Percentiles rank a stretch among this genome's conserved stretches.
Conservation (phyloP, 2,797 vertebrate species). For the Coendou prehensilis region DNA sequence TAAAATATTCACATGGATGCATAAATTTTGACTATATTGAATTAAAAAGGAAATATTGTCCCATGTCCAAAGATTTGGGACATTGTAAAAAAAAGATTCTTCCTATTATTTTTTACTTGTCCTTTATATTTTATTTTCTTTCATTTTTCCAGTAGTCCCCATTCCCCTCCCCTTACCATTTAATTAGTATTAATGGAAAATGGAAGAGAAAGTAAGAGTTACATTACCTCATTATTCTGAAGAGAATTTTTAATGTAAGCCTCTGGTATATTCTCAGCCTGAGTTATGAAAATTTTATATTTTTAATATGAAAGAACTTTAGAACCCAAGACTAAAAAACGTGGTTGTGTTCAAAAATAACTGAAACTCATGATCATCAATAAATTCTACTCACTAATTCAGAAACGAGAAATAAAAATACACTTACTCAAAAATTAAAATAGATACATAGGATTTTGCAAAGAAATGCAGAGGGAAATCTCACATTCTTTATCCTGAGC, state of each 20-base stretch:
- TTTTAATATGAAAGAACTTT: not conserved
- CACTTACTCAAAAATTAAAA: not conserved
- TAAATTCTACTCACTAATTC: not conserved
- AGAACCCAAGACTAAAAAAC: not conserved
- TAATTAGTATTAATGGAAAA: not conserved
- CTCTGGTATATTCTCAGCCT: not conserved
- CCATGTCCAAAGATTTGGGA: not conserved
- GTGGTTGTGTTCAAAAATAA: not conserved
- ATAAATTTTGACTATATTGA: not conserved
- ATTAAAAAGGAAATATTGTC: not conserved
- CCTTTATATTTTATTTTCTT: not conserved
- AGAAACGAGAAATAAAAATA: not conserved
- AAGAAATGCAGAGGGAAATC: not conserved
- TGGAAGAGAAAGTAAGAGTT: not conserved
- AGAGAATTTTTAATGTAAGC: not conserved
- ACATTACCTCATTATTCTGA: not conserved
- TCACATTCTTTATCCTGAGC: not conserved
- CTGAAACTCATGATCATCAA: not conserved
- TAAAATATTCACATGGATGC: not conserved
- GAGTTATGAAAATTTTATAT: not conserved
- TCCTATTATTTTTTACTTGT: not conserved
- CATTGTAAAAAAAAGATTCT: not conserved
- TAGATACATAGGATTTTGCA: not conserved
- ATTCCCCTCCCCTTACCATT: not conserved
- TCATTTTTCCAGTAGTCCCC: not conserved